Percentiles rank a stretch among this genome's conserved stretches.
phyloP scores from a whole-genome alignment of 2,888 invertebrate genomes.

The Eupithecia dodoneata region DNA sequence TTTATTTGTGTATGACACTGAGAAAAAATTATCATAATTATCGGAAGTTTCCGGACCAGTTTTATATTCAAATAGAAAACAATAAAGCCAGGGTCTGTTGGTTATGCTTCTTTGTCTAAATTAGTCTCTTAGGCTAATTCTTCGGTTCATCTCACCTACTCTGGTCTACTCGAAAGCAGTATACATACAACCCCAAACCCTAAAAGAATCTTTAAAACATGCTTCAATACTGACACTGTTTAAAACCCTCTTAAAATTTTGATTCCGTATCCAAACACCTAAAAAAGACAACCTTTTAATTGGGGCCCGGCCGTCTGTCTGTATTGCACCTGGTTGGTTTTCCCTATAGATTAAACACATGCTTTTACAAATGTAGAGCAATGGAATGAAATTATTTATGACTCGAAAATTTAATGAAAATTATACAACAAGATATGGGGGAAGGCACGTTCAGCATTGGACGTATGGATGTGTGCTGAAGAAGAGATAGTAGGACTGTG shows the following conservation, averaged over 20 bases:
- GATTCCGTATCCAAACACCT: background rate
- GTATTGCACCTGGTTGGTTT: background rate
- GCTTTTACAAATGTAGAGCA: background rate
- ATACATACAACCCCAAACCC: background rate
- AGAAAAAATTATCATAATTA: constrained; percentile 48
- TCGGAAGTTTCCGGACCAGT: constrained; percentile 54
- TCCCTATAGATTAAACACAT: background rate
- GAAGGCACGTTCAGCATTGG: background rate
- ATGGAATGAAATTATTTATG: background rate
- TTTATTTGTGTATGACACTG: constrained; percentile 50
- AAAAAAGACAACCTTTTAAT: background rate
- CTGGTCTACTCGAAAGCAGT: background rate
- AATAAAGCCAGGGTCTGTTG: constrained; percentile 33
- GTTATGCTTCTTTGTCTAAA: constrained; percentile 24
- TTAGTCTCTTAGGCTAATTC: background rate
- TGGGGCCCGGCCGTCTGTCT: background rate
- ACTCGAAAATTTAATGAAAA: background rate
- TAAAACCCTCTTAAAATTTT: background rate
- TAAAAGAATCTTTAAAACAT: background rate
- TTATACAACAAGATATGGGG: background rate
- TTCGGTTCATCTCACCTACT: background rate
- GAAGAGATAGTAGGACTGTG: background rate
- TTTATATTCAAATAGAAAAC: constrained; percentile 37
- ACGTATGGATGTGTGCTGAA: background rate
- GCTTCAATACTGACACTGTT: background rate